Evolutionary conservation across 2,797 vertebrate genomes (phyloP).

Genomic region (Hypotaenidia philippensis): DNA sequence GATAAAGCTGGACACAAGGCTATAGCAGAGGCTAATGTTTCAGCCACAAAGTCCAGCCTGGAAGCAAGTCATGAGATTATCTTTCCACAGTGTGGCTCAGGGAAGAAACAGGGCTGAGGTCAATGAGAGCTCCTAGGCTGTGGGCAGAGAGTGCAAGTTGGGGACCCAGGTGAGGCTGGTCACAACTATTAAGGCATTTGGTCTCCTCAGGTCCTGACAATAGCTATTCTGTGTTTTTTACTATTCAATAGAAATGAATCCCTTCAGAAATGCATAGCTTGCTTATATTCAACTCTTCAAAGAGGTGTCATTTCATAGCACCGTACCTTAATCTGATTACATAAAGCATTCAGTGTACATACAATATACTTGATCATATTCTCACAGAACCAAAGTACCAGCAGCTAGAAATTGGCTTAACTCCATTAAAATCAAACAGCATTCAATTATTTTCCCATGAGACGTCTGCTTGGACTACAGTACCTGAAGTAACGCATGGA

Average conservation of each 20-base stretch:
- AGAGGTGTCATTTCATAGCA: background rate
- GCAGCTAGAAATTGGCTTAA: background rate
- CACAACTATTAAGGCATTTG: background rate
- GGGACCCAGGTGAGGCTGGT: background rate
- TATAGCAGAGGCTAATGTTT: background rate
- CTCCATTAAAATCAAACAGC: background rate
- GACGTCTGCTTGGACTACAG: background rate
- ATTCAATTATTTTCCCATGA: background rate
- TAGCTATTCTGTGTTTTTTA: background rate
- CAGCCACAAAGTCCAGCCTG: background rate
- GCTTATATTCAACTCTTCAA: background rate
- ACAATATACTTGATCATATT: background rate
- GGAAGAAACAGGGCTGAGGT: background rate
- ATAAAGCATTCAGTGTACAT: background rate
- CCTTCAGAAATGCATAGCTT: background rate
- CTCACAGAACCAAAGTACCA: background rate
- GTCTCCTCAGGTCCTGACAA: background rate
- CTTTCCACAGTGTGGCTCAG: accelerated
- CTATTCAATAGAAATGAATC: background rate
- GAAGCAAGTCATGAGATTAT: background rate
- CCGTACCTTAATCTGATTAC: background rate
- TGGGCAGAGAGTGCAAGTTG: accelerated
- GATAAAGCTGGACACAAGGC: background rate
- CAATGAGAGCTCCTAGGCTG: too few relatives aligned
- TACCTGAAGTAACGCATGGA: background rate